Evolutionary conservation across 2,888 invertebrate genomes (phyloP).

Genomic region (Lepeophtheirus nordmannii): DNA sequence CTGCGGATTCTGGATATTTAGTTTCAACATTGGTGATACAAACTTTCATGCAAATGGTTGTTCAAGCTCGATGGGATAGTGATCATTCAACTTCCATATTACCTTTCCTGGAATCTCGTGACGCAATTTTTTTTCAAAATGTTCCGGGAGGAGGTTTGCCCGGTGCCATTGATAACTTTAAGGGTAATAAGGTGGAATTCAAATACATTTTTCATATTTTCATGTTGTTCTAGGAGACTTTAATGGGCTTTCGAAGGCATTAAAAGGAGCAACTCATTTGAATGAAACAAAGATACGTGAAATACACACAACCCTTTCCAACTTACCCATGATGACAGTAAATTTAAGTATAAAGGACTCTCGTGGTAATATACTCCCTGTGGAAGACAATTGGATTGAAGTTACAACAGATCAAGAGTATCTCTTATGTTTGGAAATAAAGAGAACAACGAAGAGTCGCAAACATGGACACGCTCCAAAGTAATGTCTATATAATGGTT

Average conservation of each 20-base stretch:
- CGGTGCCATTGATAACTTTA: slow-evolving; percentile 42
- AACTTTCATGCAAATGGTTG: slow-evolving; percentile 49
- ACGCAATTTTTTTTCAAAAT: neutral
- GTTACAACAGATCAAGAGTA: slow-evolving; percentile 10
- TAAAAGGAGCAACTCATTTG: neutral
- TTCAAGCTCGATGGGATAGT: slow-evolving; percentile 72
- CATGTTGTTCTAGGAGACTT: neutral
- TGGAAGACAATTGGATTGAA: slow-evolving; percentile 19
- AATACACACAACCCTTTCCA: neutral
- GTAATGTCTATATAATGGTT: neutral
- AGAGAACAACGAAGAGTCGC: slow-evolving; percentile 29
- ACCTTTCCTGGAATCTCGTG: slow-evolving; percentile 50
- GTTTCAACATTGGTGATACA: slow-evolving; percentile 55
- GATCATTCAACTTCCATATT: slow-evolving; percentile 57
- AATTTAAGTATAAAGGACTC: neutral
- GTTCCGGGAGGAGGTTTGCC: slow-evolving; percentile 37
- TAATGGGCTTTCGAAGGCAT: slow-evolving; percentile 32
- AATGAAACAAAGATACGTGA: neutral
- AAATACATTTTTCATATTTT: neutral
- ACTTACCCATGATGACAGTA: neutral
- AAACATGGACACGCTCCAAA: slow-evolving; percentile 26
- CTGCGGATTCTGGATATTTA: slow-evolving; percentile 79
- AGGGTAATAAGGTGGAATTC: slow-evolving; percentile 34
- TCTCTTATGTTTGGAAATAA: slow-evolving; percentile 2
- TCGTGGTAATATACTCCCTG: neutral